Evolutionary conservation across 1,140 invertebrate species (phyloP).

Genomic region (Zophobas atratus): DNA sequence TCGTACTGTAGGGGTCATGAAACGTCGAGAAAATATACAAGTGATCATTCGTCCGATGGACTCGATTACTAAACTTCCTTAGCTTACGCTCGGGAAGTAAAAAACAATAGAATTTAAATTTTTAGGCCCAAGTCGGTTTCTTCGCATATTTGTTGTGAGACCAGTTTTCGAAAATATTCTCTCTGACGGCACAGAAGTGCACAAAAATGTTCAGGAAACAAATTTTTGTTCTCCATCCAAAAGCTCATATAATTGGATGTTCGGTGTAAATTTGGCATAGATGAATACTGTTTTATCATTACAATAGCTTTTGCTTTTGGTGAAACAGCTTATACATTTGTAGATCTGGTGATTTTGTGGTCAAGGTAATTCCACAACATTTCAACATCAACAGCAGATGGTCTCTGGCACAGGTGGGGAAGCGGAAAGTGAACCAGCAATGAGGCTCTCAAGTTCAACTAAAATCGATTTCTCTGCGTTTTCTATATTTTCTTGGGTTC

Average conservation of each 20-base stretch:
- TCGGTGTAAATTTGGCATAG: not conserved
- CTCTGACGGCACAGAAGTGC: too few species aligned
- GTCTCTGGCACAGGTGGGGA: not conserved
- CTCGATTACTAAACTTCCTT: too few species aligned
- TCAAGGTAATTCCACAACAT: not conserved
- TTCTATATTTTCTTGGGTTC: not conserved
- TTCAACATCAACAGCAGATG: not conserved
- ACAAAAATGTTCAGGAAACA: not conserved
- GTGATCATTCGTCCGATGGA: too few species aligned
- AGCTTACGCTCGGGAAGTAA: too few species aligned
- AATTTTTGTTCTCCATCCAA: constrained; percentile 12
- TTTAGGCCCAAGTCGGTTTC: too few species aligned
- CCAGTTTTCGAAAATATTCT: too few species aligned
- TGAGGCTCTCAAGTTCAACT: not conserved
- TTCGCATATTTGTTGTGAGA: too few species aligned
- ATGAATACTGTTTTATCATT: not conserved
- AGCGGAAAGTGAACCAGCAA: not conserved
- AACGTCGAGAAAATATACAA: too few species aligned
- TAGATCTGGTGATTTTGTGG: not conserved
- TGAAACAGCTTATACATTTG: not conserved
- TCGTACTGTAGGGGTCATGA: too few species aligned
- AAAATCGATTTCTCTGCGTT: not conserved
- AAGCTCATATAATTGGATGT: not conserved
- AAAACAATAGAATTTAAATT: too few species aligned
- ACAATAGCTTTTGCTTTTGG: not conserved